phyloP scores from a whole-genome alignment of 2,888 invertebrate species.

The Lepidochrysops patricia region DNA sequence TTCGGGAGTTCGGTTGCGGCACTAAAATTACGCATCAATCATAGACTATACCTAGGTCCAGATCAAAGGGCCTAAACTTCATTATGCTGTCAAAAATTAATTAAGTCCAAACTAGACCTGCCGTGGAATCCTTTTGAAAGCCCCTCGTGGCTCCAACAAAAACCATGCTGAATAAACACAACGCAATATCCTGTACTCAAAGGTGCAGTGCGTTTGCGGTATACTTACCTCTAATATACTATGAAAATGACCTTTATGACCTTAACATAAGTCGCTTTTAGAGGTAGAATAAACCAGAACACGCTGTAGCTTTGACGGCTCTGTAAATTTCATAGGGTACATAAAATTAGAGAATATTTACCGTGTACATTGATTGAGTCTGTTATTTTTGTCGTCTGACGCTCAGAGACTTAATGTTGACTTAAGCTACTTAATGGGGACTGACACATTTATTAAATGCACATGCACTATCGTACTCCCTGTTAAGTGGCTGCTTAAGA shows the following conservation, averaged over 20 bases:
- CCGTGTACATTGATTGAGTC: neutral
- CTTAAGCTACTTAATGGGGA: too few relatives aligned
- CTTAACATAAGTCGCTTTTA: too few relatives aligned
- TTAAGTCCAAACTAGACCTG: neutral
- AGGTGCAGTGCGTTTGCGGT: too few relatives aligned
- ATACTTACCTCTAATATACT: too few relatives aligned
- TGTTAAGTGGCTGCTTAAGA: too few relatives aligned
- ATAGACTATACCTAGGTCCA: neutral
- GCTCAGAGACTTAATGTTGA: too few relatives aligned
- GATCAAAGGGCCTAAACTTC: conserved; percentile 5
- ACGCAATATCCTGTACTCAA: conserved; percentile 5
- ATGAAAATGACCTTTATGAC: too few relatives aligned
- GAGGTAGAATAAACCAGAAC: too few relatives aligned
- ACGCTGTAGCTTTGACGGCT: neutral
- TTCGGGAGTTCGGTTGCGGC: too few relatives aligned
- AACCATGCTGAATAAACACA: neutral
- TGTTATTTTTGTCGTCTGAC: neutral
- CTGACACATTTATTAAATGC: too few relatives aligned
- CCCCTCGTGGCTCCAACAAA: neutral
- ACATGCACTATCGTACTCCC: too few relatives aligned
- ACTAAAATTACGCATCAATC: neutral
- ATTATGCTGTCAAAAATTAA: conserved; percentile 2
- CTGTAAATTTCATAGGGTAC: neutral
- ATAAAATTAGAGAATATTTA: conserved; percentile 3
- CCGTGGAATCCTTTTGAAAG: neutral